Percentiles rank a stretch among this genome's conserved stretches.
Conservation (phyloP, 2,888 invertebrate species). For the Diplolepis rosae region DNA sequence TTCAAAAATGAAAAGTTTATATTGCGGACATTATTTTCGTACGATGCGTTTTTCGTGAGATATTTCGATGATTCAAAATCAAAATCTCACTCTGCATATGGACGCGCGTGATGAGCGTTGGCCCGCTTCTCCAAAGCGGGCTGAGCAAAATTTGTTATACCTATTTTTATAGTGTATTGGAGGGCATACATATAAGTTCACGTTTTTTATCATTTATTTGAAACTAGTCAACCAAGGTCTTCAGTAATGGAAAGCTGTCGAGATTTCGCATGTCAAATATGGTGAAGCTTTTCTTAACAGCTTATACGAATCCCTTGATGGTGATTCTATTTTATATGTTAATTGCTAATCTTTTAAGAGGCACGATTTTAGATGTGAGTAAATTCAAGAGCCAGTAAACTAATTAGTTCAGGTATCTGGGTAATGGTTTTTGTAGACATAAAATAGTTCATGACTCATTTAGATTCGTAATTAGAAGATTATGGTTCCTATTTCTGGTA, state of each 20-base stretch:
- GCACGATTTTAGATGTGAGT: not conserved
- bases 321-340: slow-evolving; percentile 9
- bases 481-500: not conserved
- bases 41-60: no score
- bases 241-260: not conserved
- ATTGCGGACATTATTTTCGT: no score
- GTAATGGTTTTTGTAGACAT: not conserved
- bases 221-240: not conserved
- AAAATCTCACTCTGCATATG: no score
- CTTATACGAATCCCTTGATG: slow-evolving; percentile 18
- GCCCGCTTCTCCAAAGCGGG: no score
- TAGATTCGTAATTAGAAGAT: not conserved
- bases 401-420: not conserved
- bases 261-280: not conserved
- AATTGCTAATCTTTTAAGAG: not conserved
- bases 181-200: not conserved
- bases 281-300: not conserved
- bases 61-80: no score
- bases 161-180: not conserved
- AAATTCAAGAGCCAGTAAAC: not conserved
- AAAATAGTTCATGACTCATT: not conserved
- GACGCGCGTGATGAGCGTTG: no score
- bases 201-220: not conserved
- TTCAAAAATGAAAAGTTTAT: no score
- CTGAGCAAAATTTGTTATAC: no score